A percentile compares a stretch with the other conserved stretches of the same genome.
These are phyloP conservation scores for Apeira syringaria DNA, from an alignment of 2,888 invertebrate genomes.

Conservation along the genomic window DNA sequence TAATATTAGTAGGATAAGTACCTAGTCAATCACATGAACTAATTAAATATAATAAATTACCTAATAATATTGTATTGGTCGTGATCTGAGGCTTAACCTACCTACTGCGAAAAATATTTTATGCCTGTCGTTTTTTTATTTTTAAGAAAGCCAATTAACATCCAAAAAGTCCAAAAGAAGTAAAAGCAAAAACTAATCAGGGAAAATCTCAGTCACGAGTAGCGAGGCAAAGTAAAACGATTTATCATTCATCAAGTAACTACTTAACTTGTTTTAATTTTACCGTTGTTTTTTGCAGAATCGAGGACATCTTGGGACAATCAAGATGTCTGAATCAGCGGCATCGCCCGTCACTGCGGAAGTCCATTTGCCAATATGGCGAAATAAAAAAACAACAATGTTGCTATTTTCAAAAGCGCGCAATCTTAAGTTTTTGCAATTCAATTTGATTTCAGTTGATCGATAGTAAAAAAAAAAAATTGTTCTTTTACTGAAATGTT, in stretches of 20 bases:
- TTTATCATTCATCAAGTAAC: neutral
- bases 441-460: no score
- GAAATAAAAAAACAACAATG: slow-evolving; percentile 6
- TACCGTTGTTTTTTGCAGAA: slow-evolving; percentile 11
- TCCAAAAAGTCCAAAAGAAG: slow-evolving; percentile 1
- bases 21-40: no score
- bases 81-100: no score
- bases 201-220: slow-evolving; percentile 17
- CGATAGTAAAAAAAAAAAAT: no score
- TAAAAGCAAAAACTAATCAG: slow-evolving; percentile 10
- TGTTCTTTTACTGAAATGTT: no score
- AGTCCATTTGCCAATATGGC: slow-evolving; percentile 11
- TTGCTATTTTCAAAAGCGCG: neutral
- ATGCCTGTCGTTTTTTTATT: no score
- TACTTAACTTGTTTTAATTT: slow-evolving; percentile 8
- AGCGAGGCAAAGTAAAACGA: slow-evolving; percentile 6
- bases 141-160: no score
- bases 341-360: slow-evolving; percentile 2
- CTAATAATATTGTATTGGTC: no score
- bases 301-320: slow-evolving; percentile 21
- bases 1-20: no score
- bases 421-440: neutral
- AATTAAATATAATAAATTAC: no score
- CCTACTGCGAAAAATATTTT: no score
- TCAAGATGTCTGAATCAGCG: slow-evolving; percentile 21